Percentiles rank a stretch among this genome's conserved stretches.
These are phyloP conservation scores for Suillia variegata DNA, from an alignment of 2,888 invertebrate genomes.

Conservation along the genomic window DNA sequence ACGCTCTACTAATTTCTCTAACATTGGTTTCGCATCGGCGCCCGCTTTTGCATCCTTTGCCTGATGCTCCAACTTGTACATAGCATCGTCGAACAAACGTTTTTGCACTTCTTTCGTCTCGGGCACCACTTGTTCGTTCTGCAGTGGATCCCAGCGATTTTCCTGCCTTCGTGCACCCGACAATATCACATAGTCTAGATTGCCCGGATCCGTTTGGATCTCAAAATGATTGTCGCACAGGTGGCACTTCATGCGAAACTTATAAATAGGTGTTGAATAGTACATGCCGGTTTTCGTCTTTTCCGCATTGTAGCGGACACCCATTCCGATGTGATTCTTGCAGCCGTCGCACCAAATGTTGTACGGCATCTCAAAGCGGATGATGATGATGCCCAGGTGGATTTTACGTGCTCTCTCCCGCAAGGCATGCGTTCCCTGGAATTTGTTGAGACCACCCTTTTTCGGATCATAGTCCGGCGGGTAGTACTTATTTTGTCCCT, in stretches of 20 bases:
- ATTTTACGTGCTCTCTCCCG: slow-evolving; percentile 96
- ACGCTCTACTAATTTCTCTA: slow-evolving; percentile 77
- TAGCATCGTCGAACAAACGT: slow-evolving; percentile 91
- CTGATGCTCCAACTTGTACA: slow-evolving; percentile 96
- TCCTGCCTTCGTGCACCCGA: slow-evolving; percentile 96
- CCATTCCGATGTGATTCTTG: slow-evolving; percentile 98
- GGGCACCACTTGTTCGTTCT: slow-evolving; percentile 92
- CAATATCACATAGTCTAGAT: slow-evolving; percentile 94
- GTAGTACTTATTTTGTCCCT: slow-evolving; percentile 97
- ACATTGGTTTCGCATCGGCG: slow-evolving; percentile 72
- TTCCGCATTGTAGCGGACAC: slow-evolving; percentile 95
- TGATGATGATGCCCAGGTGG: slow-evolving; percentile 81
- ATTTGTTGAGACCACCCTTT: slow-evolving; percentile 93
- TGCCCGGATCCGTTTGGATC: slow-evolving; percentile 97
- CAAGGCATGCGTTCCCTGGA: slow-evolving; percentile 91
- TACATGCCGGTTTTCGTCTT: slow-evolving; percentile 96
- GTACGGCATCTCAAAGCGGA: slow-evolving; percentile 98
- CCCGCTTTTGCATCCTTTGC: slow-evolving; percentile 76
- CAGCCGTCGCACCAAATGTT: slow-evolving; percentile 99
- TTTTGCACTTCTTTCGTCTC: slow-evolving; percentile 91
- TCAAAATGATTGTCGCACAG: slow-evolving; percentile 94
- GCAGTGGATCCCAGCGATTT: slow-evolving; percentile 96
- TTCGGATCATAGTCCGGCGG: slow-evolving; percentile 98
- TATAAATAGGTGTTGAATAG: slow-evolving; percentile 95
- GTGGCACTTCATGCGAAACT: slow-evolving; percentile 99